Evolutionary conservation across 1,140 invertebrate genomes (phyloP).

Genomic region (Anastatus disparis): DNA sequence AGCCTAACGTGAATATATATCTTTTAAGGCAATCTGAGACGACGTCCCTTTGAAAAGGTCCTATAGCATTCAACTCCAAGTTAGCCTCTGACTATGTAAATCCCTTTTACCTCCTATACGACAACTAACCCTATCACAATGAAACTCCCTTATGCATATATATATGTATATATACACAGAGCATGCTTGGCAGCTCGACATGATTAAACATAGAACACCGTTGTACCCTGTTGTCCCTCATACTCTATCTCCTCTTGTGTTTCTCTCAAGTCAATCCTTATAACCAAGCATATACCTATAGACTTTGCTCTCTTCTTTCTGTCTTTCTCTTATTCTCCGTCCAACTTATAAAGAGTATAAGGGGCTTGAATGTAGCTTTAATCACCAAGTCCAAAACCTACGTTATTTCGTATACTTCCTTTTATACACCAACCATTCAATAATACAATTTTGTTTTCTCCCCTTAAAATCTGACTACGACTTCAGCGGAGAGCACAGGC

Average conservation of each 20-base stretch:
- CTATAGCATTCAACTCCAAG: background rate
- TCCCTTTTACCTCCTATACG: constrained; percentile 39
- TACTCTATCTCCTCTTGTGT: constrained; percentile 52
- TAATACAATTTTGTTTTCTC: constrained; percentile 50
- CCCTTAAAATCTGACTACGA: constrained; percentile 33
- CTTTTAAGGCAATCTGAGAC: constrained; percentile 37
- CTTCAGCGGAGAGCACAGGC: too few species aligned
- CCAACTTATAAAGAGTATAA: too few species aligned
- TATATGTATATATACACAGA: too few species aligned
- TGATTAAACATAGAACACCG: constrained; percentile 65
- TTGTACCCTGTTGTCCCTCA: constrained; percentile 58
- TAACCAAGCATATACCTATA: too few species aligned
- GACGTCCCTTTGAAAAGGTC: constrained; percentile 27
- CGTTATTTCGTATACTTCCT: constrained; percentile 46
- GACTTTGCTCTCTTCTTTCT: too few species aligned
- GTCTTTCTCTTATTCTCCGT: too few species aligned
- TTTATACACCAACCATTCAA: constrained; percentile 63
- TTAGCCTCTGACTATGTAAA: constrained; percentile 53
- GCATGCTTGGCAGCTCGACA: constrained; percentile 56
- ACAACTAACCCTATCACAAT: background rate
- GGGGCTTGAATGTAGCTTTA: constrained; percentile 54
- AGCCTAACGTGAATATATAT: constrained; percentile 38
- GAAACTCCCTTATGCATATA: constrained; percentile 51
- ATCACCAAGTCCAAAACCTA: constrained; percentile 62
- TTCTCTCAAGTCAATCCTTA: constrained; percentile 31